Base-by-base conservation (phyloP, 2,113 vertebrate genomes). In the Odontesthes bonariensis region DNA sequence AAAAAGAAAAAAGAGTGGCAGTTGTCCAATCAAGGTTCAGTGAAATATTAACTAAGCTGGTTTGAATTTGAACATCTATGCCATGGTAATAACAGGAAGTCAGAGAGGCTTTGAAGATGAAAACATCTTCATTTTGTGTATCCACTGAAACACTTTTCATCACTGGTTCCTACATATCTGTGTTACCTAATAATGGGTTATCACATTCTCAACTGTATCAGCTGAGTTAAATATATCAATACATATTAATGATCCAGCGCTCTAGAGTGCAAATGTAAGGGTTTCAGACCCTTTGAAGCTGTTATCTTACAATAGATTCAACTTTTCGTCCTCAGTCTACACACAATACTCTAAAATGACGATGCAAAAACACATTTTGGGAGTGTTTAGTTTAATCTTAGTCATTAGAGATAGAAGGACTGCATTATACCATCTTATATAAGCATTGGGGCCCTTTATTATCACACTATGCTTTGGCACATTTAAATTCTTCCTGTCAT, bases 21-120 rank as follows among this genome's bases (percentile, higher is more conserved):
- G 49, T 54, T 60, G 62, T 71, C 20, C 16, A 61, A 53, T 68
- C 27, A 65, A 46, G 38, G 78, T 54, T 46, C 16, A 12, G 63
- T 42, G 63, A 84, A 88, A 61, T 22, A 86, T 83, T 77, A 85
- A 82, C 78, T 46, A 16, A 57, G 51, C 11, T 56, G 57, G 84
- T 73, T 78, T 73, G 44, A 73, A 79, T 53, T 57, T 74, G 70
- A 81, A 53, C 74, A 22, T 60, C 9, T 22, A 16, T 19, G 16
- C 31, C 75, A 35, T 32, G 68, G 44, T 32, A 55, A 40, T 35
- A 65, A 51, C 31, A 13, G 22, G 31, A 6, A 61, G 32, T 40
- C 49, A 42, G 55, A 35, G 42, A 14, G 8, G 38, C 64, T 16
- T 61, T 8, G 59, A 38, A 23, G 14, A 47, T 33, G 40, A 27